Evolutionary conservation across 2,888 invertebrate genomes (phyloP), one percentile per base, ranked within the genome.

Genomic region (Hipparchia semele): DNA sequence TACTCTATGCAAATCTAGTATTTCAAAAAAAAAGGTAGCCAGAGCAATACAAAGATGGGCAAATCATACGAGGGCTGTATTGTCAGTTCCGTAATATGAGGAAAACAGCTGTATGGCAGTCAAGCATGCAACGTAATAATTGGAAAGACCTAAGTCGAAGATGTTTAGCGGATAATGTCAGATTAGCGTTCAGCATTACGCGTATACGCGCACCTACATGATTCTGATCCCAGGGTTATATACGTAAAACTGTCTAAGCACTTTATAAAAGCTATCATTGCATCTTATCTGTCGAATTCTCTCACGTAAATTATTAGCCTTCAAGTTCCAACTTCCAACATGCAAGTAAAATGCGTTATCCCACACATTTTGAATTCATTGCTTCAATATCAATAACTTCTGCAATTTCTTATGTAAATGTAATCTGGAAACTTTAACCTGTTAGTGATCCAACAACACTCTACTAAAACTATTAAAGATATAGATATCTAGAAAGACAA

Each of bases 331-430:
- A 65, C 65, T 65, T 65, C 49, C 73, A 75, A 70, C 66, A 69
- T 70, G 69, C 46, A 71, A 58, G 71, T 73, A 69, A 74, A 75
- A 75, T 72, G 70, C 61, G 65, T 61, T 59, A 68, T 74, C 69
- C 73, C 68, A 67, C 68, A 69, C 73, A 73, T 68, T 65, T 69
- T 70, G 74, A 77, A 79, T 81, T 79, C 81, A 82, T 80, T 72
- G 74, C 76, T 58, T 62, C 78, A 79, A 80, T 82, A 80, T 78
- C 76, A 77, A 78, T 78, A 74, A 80, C 80, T 81, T 80, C 70
- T 70, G 68, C 76, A 77, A 75, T 78, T 80, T 76, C 75, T 73
- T 61, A 69, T 53, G 9, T 53, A n/a, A 53, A 54, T n/a, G 51
- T 61, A 39, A 53, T 68, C 68, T 62, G 39, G 8, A 5, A 39